Base-by-base conservation (phyloP, 2,113 vertebrate genomes). In the Sinocyclocheilus anshuiensis region DNA sequence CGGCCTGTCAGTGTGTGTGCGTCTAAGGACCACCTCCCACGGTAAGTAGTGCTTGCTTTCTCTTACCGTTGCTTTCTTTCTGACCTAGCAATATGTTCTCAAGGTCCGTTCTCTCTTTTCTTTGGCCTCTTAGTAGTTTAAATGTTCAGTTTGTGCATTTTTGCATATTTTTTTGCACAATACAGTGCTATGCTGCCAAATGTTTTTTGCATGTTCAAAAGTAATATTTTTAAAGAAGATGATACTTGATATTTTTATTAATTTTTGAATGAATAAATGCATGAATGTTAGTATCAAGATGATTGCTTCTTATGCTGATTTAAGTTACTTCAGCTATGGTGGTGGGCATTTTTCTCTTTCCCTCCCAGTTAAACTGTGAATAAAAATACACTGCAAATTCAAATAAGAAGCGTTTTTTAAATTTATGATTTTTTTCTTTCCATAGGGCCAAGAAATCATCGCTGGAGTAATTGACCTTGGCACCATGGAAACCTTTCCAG, bases 391-490 rank as follows among this genome's bases (percentile, higher is more conserved):
- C 36, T 20, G 48, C 53, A 36, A 67, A 26, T 18, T n/a, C 11
- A 61, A 24, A 39, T 20, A 22, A 86, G 87, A 67, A 77, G 57
- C 8, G 36, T 24, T 74, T 88, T 85, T 87, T 22, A 71, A 29
- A 29, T 20, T 33, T 69, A 72, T 78, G 29, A 22, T 90, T 87
- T 90, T 45, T 86, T 77, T 92, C 84, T 93, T 89, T 93, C 87
- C 92, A 22, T 90, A 99, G 98, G 96, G 75, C 85, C 92, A 81
- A 12, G 91, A 89, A 89, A 93, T 94, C 83, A 95, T 99, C 90
- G 96, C 95, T 88, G 98, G 98, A 93, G 97, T 99, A 88, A 97
- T 99, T 81, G 97, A 99, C 92, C 94, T 99, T 93, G 96, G 96
- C 91, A 97, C 97, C 0, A 95, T 97, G 95, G 97, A 99, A 94